These are phyloP conservation scores for Varroa destructor DNA, from an alignment of 1,140 invertebrate species.

Conservation along the genomic window DNA sequence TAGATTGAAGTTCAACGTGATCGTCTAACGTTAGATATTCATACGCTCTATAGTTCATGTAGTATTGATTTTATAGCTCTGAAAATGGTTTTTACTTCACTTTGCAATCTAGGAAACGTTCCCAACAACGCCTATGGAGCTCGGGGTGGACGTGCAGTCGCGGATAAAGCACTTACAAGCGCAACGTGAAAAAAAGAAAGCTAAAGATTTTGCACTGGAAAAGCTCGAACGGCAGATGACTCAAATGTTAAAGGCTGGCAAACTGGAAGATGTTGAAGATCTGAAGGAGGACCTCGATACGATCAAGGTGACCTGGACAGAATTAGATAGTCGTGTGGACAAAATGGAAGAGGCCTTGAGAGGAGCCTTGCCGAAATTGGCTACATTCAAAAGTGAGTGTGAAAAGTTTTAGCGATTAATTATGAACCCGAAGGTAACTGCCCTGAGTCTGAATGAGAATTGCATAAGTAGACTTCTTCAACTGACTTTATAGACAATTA, in stretches of 20 bases:
- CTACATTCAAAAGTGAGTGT: slow-evolving; percentile 53
- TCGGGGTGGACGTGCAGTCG: slow-evolving; percentile 10
- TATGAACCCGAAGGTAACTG: no score
- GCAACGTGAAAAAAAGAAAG: slow-evolving; percentile 2
- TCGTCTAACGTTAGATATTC: no score
- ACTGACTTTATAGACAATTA: no score
- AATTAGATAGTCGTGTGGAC: slow-evolving; percentile 52
- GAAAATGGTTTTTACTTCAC: no score
- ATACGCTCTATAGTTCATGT: no score
- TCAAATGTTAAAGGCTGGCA: slow-evolving; percentile 26
- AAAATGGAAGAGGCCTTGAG: slow-evolving; percentile 47
- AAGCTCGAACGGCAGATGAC: slow-evolving; percentile 3
- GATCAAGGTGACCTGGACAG: slow-evolving; percentile 56
- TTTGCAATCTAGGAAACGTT: slow-evolving; percentile 5
- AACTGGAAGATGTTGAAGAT: slow-evolving; percentile 28
- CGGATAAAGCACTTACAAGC: slow-evolving; percentile 2
- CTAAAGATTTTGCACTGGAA: slow-evolving; percentile 4
- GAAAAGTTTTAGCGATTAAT: no score
- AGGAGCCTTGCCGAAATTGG: slow-evolving; percentile 57
- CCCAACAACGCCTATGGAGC: slow-evolving; percentile 9
- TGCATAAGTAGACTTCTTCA: no score
- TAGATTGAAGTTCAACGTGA: no score
- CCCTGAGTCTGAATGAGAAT: no score
- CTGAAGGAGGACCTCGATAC: slow-evolving; percentile 19
- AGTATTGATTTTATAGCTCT: no score